These are phyloP conservation scores for Rhyacichthys aspro DNA, from an alignment of 2,797 vertebrate species.

Conservation along the genomic window DNA sequence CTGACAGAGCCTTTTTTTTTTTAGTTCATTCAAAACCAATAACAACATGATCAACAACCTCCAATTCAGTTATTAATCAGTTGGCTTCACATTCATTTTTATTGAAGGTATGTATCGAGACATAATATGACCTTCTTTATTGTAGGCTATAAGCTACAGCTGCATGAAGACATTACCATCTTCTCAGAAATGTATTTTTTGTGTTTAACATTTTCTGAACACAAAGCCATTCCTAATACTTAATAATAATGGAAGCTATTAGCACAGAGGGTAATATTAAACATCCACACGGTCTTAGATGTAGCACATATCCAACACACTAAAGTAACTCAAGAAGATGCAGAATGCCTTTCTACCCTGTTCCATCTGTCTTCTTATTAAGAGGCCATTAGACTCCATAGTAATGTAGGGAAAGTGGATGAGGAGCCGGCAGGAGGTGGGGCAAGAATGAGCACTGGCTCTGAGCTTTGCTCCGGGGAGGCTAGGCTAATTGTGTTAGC, in stretches of 20 bases:
- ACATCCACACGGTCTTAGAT: constrained; percentile 33
- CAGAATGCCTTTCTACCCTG: constrained; percentile 54
- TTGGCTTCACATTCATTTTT: neutral
- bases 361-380: constrained; percentile 80
- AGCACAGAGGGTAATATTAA: constrained; percentile 27
- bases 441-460: constrained; percentile 65
- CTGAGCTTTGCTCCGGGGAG: constrained; percentile 70
- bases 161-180: neutral
- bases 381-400: constrained; percentile 79
- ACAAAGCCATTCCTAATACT: neutral
- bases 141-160: neutral
- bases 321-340: constrained; percentile 76
- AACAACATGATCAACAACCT: neutral
- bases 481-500: constrained; percentile 81
- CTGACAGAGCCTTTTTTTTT: constrained; percentile 18
- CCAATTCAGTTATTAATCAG: constrained; percentile 1
- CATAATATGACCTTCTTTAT: neutral
- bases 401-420: constrained; percentile 82
- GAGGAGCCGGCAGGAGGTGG: constrained; percentile 71
- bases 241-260: constrained; percentile 25
- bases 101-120: neutral
- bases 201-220: neutral
- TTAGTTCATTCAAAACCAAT: neutral
- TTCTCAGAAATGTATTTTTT: neutral
- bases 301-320: constrained; percentile 43